Conservation (phyloP, 2,888 invertebrate genomes). For the Beris chalybata region DNA sequence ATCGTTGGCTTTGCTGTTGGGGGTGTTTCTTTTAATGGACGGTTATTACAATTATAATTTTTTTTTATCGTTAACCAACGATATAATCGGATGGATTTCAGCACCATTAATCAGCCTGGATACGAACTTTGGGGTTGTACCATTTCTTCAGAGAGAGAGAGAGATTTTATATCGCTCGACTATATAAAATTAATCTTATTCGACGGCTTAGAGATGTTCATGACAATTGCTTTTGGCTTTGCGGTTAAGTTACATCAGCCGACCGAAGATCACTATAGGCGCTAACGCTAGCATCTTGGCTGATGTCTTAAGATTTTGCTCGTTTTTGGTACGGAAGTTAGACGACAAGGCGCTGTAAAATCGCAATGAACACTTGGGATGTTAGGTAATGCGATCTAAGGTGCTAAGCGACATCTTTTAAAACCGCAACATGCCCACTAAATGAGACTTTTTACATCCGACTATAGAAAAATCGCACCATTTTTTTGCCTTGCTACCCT, state of each 20-base stretch:
- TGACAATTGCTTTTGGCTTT: slow-evolving; percentile 20
- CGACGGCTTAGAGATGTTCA: not conserved
- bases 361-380: slow-evolving; percentile 8
- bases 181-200: not conserved
- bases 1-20: not conserved
- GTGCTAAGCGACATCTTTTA: not conserved
- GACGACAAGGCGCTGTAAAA: not conserved
- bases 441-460: too few relatives aligned
- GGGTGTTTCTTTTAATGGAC: not conserved
- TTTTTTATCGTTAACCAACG: not conserved
- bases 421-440: too few relatives aligned
- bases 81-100: not conserved
- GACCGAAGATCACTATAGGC: slow-evolving; percentile 10
- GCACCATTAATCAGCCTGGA: slow-evolving; percentile 17
- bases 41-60: not conserved
- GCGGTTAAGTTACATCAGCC: slow-evolving; percentile 26
- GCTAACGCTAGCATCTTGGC: too few relatives aligned
- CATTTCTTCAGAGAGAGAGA: slow-evolving; percentile 2
- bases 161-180: too few relatives aligned
- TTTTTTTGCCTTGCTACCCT: too few relatives aligned
- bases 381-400: not conserved
- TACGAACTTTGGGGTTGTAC: slow-evolving; percentile 2
- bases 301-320: not conserved
- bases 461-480: too few relatives aligned
- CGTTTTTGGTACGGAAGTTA: slow-evolving; percentile 26